A percentile compares a stretch with the other conserved stretches of the same genome.
phyloP scores from a whole-genome alignment of 53 echinoderm and acorn worm genomes.

The Apostichopus leukothele region DNA sequence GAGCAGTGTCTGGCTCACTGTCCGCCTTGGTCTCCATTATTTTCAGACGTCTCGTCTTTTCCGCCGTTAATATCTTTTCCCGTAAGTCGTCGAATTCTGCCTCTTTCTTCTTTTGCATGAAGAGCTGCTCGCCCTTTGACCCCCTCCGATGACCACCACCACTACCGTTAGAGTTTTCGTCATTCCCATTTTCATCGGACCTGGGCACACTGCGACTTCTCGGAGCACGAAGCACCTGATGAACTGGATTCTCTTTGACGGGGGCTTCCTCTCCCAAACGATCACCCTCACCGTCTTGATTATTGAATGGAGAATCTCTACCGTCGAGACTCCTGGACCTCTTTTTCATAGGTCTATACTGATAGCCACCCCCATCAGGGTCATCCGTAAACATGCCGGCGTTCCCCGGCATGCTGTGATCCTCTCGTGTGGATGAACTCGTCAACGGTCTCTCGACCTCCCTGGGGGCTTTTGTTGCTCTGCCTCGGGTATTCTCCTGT shows the following conservation, averaged over 20 bases:
- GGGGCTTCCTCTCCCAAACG: not conserved
- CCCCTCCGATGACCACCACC: slow-evolving; percentile 13
- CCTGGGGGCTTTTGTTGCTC: not conserved
- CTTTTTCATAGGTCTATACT: slow-evolving; percentile 22
- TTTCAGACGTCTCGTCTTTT: slow-evolving; percentile 23
- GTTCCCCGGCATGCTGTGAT: slow-evolving; percentile 1
- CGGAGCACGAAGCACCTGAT: not conserved
- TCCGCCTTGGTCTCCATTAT: slow-evolving; percentile 41
- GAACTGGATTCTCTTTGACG: slow-evolving; percentile 18
- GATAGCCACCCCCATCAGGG: slow-evolving; percentile 16
- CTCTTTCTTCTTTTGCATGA: slow-evolving; percentile 63
- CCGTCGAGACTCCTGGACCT: slow-evolving; percentile 23
- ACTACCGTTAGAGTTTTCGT: not conserved
- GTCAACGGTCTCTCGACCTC: not conserved
- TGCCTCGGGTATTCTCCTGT: not conserved
- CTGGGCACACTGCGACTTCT: not conserved
- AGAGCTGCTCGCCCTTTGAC: slow-evolving; percentile 62
- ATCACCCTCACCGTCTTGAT: not conserved
- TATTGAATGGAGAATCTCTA: slow-evolving; percentile 11
- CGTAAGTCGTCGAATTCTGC: slow-evolving; percentile 55
- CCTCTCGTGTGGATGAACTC: not conserved
- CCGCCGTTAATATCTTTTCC: slow-evolving; percentile 47
- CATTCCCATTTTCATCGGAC: slow-evolving; percentile 10
- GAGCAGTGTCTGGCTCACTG: slow-evolving; percentile 33
- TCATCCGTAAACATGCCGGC: slow-evolving; percentile 13